A percentile compares a stretch with the other conserved stretches of the same genome.
Evolutionary conservation across 2,797 vertebrate genomes (phyloP).

Genomic region (Sparus aurata): DNA sequence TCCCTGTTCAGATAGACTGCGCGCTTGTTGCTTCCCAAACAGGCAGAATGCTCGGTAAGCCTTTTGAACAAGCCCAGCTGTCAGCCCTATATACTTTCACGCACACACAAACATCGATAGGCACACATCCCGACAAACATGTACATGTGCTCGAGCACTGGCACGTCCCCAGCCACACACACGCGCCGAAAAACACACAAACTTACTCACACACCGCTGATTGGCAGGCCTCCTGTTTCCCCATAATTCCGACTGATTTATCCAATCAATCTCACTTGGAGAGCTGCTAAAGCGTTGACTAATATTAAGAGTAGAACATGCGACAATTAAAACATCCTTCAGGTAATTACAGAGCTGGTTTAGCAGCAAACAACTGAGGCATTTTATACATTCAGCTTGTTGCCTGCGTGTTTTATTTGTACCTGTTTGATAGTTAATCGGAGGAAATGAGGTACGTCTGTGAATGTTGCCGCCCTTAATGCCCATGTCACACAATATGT

Average conservation of each 20-base stretch:
- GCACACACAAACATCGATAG: constrained; percentile 33
- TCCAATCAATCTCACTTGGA: constrained; percentile 85
- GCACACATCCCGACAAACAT: constrained; percentile 55
- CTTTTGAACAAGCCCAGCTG: constrained; percentile 86
- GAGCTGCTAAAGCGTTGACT: constrained; percentile 82
- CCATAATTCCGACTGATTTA: constrained; percentile 84
- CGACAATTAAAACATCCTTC: constrained; percentile 87
- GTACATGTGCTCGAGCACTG: constrained; percentile 62
- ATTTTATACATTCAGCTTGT: constrained; percentile 75
- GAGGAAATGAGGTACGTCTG: constrained; percentile 73
- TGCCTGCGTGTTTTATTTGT: constrained; percentile 69
- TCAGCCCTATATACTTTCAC: constrained; percentile 77
- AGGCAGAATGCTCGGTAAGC: constrained; percentile 84
- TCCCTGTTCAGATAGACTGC: constrained; percentile 81
- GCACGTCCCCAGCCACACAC: constrained; percentile 61
- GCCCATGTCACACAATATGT: constrained; percentile 62
- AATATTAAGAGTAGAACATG: constrained; percentile 85
- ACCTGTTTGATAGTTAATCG: constrained; percentile 72
- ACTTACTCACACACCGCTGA: constrained; percentile 65
- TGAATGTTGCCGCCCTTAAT: constrained; percentile 56
- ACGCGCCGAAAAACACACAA: constrained; percentile 59
- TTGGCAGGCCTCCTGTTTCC: constrained; percentile 85
- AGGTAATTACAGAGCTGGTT: constrained; percentile 91
- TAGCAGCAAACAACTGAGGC: constrained; percentile 86
- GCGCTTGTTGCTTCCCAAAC: constrained; percentile 82